Base-by-base conservation (phyloP, 2,888 invertebrate genomes). In the Xestoiulus laeticollis region DNA sequence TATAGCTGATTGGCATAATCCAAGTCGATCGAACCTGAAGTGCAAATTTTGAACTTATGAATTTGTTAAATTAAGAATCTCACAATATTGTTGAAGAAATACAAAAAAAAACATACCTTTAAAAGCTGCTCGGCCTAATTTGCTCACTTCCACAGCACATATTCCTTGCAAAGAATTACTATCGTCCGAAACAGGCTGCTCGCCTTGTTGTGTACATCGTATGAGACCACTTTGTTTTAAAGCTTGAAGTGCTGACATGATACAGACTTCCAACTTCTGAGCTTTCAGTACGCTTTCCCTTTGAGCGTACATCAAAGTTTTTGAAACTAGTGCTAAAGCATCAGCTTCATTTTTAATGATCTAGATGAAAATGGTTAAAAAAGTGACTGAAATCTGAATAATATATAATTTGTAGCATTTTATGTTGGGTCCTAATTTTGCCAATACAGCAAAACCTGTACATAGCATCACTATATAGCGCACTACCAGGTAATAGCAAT, bases 11-110 rank as follows among this genome's bases (percentile, higher is more conserved):
- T 93, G 0, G 97, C 96, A 86, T 93, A 93, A 16, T 94, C 93
- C 85, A 97, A 93, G 89, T 96, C 96, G 89, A 99, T 94, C 88
- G 96, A 95, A n/a, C 96, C 96, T 96, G n/a, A 33, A 85, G 3
- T 85, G 8, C 33, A 19, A 85, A 85, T 85, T 85, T 85, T 38
- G 32, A 32, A 38, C 4, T 38, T 6, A 38, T 6, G 6, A 6
- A 38, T 3, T 38, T 38, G 38, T 5, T 38, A 38, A 38, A 38
- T 38, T 38, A 38, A 38, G 6, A 5, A 38, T 38, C n/a, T 8
- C 32, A 32, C 82, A 38, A 82, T 1, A 82, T 32, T 14, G 32
- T 82, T 82, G 82, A 82, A 82, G 19, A 32, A 82, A 82, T n/a
- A 16, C 10, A 10, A 1, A 19, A 82, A 82, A 32, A 82, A 82